These are phyloP conservation scores for Zaprionus lineosus DNA, from an alignment of 2,888 invertebrate species.

Conservation along the genomic window DNA sequence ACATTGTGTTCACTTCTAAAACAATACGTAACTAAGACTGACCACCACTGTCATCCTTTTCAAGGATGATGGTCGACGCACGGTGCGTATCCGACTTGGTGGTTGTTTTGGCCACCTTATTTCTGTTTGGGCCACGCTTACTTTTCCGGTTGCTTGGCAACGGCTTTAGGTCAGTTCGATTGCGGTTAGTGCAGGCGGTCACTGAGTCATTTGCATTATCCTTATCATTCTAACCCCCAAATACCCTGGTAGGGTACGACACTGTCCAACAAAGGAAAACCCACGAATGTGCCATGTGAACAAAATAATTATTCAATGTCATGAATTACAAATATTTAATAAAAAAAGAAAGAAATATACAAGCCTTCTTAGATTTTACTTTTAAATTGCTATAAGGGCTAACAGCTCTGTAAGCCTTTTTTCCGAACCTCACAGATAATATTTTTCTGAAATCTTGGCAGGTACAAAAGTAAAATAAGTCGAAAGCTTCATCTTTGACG, in stretches of 20 bases:
- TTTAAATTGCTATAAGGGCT: too few species aligned
- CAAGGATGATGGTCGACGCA: too few species aligned
- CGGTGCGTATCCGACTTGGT: conserved; percentile 37
- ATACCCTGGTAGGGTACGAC: not conserved
- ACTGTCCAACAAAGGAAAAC: conserved; percentile 1
- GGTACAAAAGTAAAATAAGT: too few species aligned
- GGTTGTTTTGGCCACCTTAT: conserved; percentile 70
- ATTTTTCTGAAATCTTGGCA: too few species aligned
- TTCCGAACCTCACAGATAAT: too few species aligned
- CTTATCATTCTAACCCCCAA: conserved; percentile 40
- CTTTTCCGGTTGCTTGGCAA: conserved; percentile 48
- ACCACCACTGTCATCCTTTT: conserved; percentile 41
- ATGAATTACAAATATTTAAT: not conserved
- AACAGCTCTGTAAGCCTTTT: too few species aligned
- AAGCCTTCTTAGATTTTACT: too few species aligned
- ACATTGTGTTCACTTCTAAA: conserved; percentile 30
- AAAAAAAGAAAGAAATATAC: too few species aligned
- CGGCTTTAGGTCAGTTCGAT: conserved; percentile 73
- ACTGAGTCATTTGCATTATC: conserved; percentile 64
- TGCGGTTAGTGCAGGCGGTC: conserved; percentile 60
- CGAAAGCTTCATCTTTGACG: too few species aligned
- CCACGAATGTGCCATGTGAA: not conserved
- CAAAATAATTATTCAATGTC: not conserved
- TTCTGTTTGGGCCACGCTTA: conserved; percentile 45
- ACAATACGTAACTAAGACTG: conserved; percentile 31